Conservation (phyloP, 2,888 invertebrate genomes). For the Nineta flava region DNA sequence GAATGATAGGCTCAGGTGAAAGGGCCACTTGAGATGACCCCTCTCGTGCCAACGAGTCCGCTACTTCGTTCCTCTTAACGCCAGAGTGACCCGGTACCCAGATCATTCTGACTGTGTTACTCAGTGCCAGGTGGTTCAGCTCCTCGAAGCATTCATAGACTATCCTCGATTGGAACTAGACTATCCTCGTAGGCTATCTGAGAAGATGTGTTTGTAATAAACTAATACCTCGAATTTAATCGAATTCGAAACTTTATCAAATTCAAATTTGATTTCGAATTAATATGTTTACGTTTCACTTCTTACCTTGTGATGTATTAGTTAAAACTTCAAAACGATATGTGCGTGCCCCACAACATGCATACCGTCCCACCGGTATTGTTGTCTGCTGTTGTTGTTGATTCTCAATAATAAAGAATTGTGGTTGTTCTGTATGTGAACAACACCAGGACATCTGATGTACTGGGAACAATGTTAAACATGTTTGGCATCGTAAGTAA, state of each 20-base stretch:
- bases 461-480: slow-evolving; percentile 60
- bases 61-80: too few species aligned
- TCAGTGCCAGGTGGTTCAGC: too few species aligned
- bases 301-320: not conserved
- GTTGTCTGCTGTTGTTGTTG: slow-evolving; percentile 35
- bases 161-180: too few species aligned
- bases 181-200: too few species aligned
- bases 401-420: slow-evolving; percentile 53
- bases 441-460: slow-evolving; percentile 69
- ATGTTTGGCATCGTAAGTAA: slow-evolving; percentile 64
- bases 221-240: not conserved
- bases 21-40: too few species aligned
- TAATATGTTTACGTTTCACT: not conserved
- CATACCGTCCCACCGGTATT: slow-evolving; percentile 59
- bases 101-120: too few species aligned
- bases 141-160: too few species aligned
- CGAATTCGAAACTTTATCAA: not conserved
- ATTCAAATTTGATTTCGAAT: not conserved
- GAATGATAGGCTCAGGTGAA: too few species aligned
- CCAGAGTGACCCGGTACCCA: too few species aligned
- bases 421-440: slow-evolving; percentile 62
- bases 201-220: too few species aligned
- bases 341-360: slow-evolving; percentile 78
- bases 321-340: slow-evolving; percentile 60
- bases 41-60: too few species aligned